Base-by-base conservation (phyloP, 1,140 invertebrate species). In the Drosophila triauraria region DNA sequence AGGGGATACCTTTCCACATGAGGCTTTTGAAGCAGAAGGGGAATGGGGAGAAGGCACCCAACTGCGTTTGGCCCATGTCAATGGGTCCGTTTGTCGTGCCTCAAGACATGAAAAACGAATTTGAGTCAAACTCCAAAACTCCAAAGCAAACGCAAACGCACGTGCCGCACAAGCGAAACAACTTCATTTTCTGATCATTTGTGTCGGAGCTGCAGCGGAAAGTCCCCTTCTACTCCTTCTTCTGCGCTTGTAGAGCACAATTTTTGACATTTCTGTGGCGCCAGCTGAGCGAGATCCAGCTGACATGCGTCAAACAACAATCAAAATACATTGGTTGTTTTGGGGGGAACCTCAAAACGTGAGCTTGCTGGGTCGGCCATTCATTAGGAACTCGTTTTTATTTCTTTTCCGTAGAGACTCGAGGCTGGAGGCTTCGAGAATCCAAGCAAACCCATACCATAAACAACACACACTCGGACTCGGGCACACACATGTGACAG, bases 221-320 rank as follows among this genome's bases (percentile, higher is more conserved):
- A 67, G 44, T 47, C 23, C 43, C 32, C 57, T 13, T 35, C 64
- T 30, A 20, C 46, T 9, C 12, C 46, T 15, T 25, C 57, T 44
- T 30, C 40, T 30, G 67, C 30, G 67, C 40, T 77, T 78, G 84
- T 87, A 86, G 79, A 88, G 69, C 85, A 88, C 85, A 84, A 90
- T 88, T 88, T 88, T 88, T 88, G 84, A 88, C 84, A 87, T 90
- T 87, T 87, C 87, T 88, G 83, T 87, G 83, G 83, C 83, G 83
- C 83, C 83, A 87, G 70, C 75, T 60, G 63, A 84, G 71, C 71
- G 63, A 79, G 69, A 79, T 68, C 79, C 77, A 79, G 78, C 82
- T 90, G 84, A 88, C 84, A 90, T 88, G 85, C 85, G 85, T 88
- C 85, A 88, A 88, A 90, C 84, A 88, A 88, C 84, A 88, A 87